phyloP scores from a whole-genome alignment of 2,113 vertebrate genomes.

The Abramis brama region DNA sequence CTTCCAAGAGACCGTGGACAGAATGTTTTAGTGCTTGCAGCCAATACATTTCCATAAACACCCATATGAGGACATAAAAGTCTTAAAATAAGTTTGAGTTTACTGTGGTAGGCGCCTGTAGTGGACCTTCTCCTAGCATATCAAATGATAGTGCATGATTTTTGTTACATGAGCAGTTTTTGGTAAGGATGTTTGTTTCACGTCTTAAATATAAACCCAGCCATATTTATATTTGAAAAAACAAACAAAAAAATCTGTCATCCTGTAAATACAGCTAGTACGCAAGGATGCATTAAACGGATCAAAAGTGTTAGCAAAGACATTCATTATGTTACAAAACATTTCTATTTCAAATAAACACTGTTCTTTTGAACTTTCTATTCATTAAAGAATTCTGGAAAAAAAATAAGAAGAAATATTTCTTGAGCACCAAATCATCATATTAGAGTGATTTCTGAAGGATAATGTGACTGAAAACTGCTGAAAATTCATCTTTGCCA shows the following conservation, averaged over 20 bases:
- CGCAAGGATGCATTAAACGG: not conserved
- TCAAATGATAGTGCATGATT: not conserved
- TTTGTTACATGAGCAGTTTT: not conserved
- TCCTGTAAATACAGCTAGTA: not conserved
- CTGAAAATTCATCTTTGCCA: not conserved
- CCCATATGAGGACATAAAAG: conserved; percentile 37
- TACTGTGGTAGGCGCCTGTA: not conserved
- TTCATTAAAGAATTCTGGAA: not conserved
- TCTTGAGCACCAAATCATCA: not conserved
- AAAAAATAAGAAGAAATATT: not conserved
- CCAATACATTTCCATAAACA: conserved; percentile 49
- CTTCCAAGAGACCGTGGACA: conserved; percentile 67
- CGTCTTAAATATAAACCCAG: not conserved
- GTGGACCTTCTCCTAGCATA: not conserved
- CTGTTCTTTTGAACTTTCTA: not conserved
- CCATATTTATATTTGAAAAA: too few species aligned
- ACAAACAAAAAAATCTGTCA: not conserved
- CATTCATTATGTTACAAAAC: not conserved
- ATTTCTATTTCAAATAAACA: not conserved
- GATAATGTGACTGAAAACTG: not conserved
- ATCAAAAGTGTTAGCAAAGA: not conserved
- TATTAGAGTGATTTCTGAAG: not conserved
- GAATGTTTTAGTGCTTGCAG: conserved; percentile 63
- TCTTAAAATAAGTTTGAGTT: conserved; percentile 1
- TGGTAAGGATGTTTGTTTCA: not conserved